A percentile compares a stretch with the other conserved stretches of the same genome.
These are phyloP conservation scores for Podiceps cristatus DNA, from an alignment of 2,113 vertebrate species.

Conservation along the genomic window DNA sequence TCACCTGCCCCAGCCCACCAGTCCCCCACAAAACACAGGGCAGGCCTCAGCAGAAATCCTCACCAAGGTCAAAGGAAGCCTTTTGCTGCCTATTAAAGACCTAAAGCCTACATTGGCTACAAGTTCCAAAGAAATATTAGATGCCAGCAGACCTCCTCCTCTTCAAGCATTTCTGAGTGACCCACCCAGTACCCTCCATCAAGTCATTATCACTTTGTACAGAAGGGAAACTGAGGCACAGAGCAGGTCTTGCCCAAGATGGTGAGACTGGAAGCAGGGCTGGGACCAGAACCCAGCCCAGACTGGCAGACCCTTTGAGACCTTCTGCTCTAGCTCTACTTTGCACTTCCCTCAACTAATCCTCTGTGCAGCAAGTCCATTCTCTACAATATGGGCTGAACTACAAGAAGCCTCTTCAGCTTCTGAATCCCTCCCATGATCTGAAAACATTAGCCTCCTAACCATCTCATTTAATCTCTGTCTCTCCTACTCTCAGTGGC, in stretches of 20 bases:
- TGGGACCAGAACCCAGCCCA: not conserved
- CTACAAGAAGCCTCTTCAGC: not conserved
- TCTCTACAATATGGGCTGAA: not conserved
- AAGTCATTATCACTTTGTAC: not conserved
- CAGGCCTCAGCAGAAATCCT: not conserved
- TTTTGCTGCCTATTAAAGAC: not conserved
- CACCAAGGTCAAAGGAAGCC: not conserved
- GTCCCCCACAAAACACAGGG: not conserved
- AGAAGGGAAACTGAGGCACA: not conserved
- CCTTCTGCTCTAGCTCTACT: not conserved
- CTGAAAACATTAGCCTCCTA: not conserved
- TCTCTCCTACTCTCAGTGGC: not conserved
- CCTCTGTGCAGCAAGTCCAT: not conserved
- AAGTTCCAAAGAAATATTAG: not conserved
- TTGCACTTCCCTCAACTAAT: not conserved
- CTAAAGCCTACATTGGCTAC: not conserved
- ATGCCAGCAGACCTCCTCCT: not conserved
- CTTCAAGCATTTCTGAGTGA: not conserved
- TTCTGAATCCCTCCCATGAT: not conserved
- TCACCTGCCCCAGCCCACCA: not conserved
- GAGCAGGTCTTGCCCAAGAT: not conserved
- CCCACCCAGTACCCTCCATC: not conserved
- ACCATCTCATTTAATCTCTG: conserved; percentile 14
- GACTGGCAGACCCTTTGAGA: not conserved
- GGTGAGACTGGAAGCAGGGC: not conserved